These are phyloP conservation scores for Agriopis leucophaearia DNA, from an alignment of 2,888 invertebrate genomes.

Conservation along the genomic window DNA sequence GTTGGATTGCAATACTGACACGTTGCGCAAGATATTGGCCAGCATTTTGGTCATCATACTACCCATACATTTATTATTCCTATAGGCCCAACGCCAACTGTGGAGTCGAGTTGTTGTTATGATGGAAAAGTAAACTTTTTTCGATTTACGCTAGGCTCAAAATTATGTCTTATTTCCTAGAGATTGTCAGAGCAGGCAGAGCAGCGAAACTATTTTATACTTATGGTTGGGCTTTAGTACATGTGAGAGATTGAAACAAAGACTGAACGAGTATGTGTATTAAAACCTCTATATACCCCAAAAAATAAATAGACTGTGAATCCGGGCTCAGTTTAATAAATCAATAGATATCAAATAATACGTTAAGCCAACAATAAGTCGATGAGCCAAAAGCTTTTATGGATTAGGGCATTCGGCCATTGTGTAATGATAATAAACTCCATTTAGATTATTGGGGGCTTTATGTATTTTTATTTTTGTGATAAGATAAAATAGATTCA, in stretches of 20 bases:
- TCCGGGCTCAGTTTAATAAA: conserved; percentile 5
- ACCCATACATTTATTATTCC: no score
- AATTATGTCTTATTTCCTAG: no score
- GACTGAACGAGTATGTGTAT: no score
- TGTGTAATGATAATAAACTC: conserved; percentile 30
- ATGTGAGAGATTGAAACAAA: neutral
- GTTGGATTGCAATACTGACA: no score
- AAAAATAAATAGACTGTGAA: conserved; percentile 1
- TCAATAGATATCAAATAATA: conserved; percentile 13
- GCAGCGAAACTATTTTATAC: no score
- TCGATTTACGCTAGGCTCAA: no score
- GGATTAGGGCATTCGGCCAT: conserved; percentile 24
- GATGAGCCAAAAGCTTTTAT: conserved; percentile 10
- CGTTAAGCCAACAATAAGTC: neutral
- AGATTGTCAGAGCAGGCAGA: no score
- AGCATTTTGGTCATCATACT: no score
- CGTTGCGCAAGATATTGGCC: no score
- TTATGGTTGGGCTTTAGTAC: neutral
- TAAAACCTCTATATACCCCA: neutral
- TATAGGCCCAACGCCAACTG: no score
- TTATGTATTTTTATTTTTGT: conserved; percentile 14
- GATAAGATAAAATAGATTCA: conserved; percentile 29
- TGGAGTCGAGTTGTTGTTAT: no score
- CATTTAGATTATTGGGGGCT: conserved; percentile 33
- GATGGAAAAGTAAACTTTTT: no score